Percentiles rank a stretch among this genome's conserved stretches.
Evolutionary conservation across 1,140 invertebrate genomes (phyloP).

Genomic region (Drusus annulatus): DNA sequence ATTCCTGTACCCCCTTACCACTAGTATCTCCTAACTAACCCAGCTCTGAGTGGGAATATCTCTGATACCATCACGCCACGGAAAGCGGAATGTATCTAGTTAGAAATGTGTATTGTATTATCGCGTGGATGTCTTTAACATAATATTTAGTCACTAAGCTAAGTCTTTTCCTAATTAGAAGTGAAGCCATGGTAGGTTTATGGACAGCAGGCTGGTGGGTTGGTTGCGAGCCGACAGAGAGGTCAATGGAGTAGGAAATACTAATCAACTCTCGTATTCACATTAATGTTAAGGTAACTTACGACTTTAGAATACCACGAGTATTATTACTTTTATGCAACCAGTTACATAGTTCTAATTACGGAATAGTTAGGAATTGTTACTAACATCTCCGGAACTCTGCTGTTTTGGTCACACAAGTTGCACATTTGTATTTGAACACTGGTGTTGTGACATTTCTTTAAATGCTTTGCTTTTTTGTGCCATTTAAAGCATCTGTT

Average conservation of each 20-base stretch:
- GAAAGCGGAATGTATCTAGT: too few species aligned
- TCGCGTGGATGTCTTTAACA: too few species aligned
- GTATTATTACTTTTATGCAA: slow-evolving; percentile 20
- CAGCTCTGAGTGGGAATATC: too few species aligned
- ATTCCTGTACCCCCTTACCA: too few species aligned
- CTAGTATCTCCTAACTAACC: too few species aligned
- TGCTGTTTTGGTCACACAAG: too few species aligned
- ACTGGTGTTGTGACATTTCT: neutral
- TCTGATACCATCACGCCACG: too few species aligned
- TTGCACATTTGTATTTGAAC: too few species aligned
- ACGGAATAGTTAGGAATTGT: slow-evolving; percentile 7
- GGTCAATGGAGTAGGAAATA: slow-evolving; percentile 10
- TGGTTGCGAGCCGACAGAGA: neutral
- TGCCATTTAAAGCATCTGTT: neutral
- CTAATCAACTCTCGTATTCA: neutral
- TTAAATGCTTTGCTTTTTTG: slow-evolving; percentile 6
- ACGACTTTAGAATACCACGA: slow-evolving; percentile 23
- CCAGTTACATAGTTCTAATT: slow-evolving; percentile 24
- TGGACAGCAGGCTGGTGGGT: too few species aligned
- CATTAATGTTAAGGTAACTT: slow-evolving; percentile 5
- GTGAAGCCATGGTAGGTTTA: neutral
- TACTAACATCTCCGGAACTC: neutral
- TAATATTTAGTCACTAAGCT: slow-evolving; percentile 23
- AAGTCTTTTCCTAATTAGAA: slow-evolving; percentile 11
- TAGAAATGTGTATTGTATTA: too few species aligned